Base-by-base conservation (phyloP, 35 echinoderm and acorn worm genomes). In the Lytechinus variegatus region DNA sequence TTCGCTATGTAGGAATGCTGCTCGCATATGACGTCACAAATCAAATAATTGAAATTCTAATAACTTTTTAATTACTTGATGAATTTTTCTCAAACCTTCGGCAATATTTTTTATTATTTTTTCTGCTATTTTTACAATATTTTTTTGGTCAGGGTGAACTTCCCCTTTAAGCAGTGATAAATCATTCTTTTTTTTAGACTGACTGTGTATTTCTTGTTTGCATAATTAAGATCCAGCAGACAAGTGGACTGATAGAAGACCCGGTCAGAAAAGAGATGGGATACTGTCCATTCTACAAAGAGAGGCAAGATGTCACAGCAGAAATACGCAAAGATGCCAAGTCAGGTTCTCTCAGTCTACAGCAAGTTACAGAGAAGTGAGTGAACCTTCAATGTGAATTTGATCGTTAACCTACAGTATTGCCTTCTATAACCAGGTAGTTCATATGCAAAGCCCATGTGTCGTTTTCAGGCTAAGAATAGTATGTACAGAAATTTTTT, bases 281-380 rank as follows among this genome's bases (percentile, higher is more conserved):
- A 44, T 90, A 90, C 88, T 90, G 88, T 90, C 88, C 24, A 6
- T 28, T 28, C 27, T 90, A 90, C 88, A 33, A 90, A 54, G 28
- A 90, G 27, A 90, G 88, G 52, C 33, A 90, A 44, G 52, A 90
- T 90, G 88, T 90, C 8, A 90, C 88, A 6, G 52, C 28, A 54
- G 52, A 90, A 54, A 90, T 90, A 13, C n/a, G 88, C 7, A 90
- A 54, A 52, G 88, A 21, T 54, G 14, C 88, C 27, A 51, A 29
- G 27, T 44, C 88, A 10, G 52, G 52, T 12, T 90, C 8, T 44
- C 52, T 90, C 14, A 90, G 88, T 90, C 88, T 90, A 10, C 88
- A 90, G 6, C 10, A 90, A 52, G 88, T 52, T 12, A 54, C 28
- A 90, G 9, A 52, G 29, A 90, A 54, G 88, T 90, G 88, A 54